A percentile compares a stretch with the other conserved stretches of the same genome.
phyloP scores from a whole-genome alignment of 2,113 vertebrate genomes.

The Rhipidura dahli region DNA sequence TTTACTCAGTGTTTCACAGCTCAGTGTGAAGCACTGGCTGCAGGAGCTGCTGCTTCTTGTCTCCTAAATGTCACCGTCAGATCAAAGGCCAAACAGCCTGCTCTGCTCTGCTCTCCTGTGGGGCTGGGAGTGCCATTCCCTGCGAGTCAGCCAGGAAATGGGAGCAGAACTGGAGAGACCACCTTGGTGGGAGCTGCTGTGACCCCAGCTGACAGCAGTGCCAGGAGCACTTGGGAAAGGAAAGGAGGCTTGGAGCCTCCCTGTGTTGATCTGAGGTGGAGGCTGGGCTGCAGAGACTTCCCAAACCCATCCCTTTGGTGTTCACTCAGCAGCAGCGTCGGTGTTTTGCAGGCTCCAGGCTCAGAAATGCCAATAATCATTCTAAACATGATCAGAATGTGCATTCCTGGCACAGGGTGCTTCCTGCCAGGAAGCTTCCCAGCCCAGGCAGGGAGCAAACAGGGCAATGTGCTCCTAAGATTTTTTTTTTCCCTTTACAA shows the following conservation, averaged over 20 bases:
- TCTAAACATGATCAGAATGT: not conserved
- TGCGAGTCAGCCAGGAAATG: not conserved
- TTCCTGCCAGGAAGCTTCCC: not conserved
- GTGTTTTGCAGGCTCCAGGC: not conserved
- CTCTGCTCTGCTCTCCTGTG: not conserved
- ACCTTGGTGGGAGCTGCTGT: not conserved
- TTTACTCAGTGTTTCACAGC: not conserved
- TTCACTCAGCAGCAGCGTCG: not conserved
- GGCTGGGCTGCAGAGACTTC: not conserved
- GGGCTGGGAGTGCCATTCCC: not conserved
- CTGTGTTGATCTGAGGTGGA: not conserved
- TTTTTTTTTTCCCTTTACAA: not conserved
- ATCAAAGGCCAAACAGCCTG: not conserved
- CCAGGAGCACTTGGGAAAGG: not conserved
- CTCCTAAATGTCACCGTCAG: not conserved
- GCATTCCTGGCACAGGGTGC: not conserved
- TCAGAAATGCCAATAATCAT: not conserved
- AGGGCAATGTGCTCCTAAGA: not conserved
- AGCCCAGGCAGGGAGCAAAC: not conserved
- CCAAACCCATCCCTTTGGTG: not conserved
- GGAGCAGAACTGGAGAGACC: not conserved
- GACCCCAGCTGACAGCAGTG: not conserved
- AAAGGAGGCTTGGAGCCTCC: not conserved
- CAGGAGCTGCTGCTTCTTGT: slow-evolving; percentile 1
- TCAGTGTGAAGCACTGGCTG: not conserved